A percentile compares a stretch with the other conserved stretches of the same genome.
phyloP scores from a whole-genome alignment of 2,888 invertebrate species.

The Strigamia crassipes region DNA sequence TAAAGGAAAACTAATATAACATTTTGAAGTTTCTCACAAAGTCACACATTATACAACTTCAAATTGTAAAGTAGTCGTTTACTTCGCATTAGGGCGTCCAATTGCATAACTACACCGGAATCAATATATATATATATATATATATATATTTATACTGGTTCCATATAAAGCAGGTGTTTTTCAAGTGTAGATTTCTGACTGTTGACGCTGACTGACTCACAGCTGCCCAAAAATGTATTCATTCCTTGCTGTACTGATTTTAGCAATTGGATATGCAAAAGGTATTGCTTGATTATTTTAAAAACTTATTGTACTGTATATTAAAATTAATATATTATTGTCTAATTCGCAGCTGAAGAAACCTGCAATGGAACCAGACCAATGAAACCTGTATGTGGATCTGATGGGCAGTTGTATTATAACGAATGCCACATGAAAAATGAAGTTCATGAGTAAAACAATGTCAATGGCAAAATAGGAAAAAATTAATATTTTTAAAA shows the following conservation, averaged over 20 bases:
- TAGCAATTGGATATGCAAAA: not conserved
- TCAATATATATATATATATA: not conserved
- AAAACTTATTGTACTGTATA: not conserved
- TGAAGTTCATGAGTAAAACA: not conserved
- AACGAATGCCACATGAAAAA: conserved; percentile 9
- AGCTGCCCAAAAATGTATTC: not conserved
- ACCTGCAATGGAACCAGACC: not conserved
- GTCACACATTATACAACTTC: not conserved
- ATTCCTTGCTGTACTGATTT: not conserved
- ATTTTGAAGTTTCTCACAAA: too few relatives aligned
- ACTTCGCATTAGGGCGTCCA: not conserved
- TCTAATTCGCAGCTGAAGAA: not conserved
- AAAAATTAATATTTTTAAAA: too few relatives aligned
- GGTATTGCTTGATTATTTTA: not conserved
- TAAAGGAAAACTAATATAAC: too few relatives aligned
- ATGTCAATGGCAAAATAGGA: too few relatives aligned
- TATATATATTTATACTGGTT: too few relatives aligned
- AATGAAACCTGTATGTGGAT: conserved; percentile 12
- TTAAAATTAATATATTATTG: not conserved
- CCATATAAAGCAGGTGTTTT: not conserved
- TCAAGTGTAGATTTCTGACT: not conserved
- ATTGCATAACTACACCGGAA: not conserved
- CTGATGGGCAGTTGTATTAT: not conserved
- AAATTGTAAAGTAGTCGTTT: not conserved
- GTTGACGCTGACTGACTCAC: not conserved